These are phyloP conservation scores for Acleris cristana DNA, from an alignment of 2,888 invertebrate genomes.

Conservation along the genomic window DNA sequence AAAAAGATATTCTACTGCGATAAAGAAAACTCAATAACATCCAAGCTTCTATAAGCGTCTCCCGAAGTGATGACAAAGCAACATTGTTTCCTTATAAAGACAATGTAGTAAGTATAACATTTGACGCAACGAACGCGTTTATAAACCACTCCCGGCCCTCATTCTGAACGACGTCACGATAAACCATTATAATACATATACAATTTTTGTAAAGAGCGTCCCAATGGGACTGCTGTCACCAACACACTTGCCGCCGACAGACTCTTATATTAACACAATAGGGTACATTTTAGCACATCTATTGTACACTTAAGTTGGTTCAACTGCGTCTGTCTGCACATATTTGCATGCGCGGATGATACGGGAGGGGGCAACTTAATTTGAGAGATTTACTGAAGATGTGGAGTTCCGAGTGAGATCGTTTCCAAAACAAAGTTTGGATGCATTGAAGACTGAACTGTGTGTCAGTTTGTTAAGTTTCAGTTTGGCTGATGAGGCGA, in stretches of 20 bases:
- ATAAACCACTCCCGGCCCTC: slow-evolving; percentile 11
- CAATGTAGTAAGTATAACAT: neutral
- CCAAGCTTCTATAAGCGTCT: too few relatives aligned
- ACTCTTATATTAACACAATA: slow-evolving; percentile 28
- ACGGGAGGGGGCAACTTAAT: slow-evolving; percentile 40
- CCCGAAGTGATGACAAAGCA: neutral
- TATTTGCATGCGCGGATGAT: slow-evolving; percentile 41
- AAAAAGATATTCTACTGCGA: too few relatives aligned
- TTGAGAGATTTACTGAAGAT: slow-evolving; percentile 40
- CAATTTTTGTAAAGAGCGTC: slow-evolving; percentile 29
- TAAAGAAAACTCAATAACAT: too few relatives aligned
- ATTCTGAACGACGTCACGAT: neutral
- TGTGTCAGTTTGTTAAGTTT: slow-evolving; percentile 18
- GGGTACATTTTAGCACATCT: slow-evolving; percentile 18
- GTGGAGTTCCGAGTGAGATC: slow-evolving; percentile 34
- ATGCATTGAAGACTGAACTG: slow-evolving; percentile 17
- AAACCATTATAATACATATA: slow-evolving; percentile 25
- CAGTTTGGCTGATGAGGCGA: slow-evolving; percentile 8
- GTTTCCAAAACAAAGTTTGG: slow-evolving; percentile 21
- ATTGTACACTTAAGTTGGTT: neutral
- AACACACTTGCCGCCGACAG: slow-evolving; percentile 12
- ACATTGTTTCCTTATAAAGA: neutral
- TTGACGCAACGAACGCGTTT: slow-evolving; percentile 1
- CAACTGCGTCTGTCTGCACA: slow-evolving; percentile 36
- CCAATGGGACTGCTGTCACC: slow-evolving; percentile 24